Conservation (phyloP, 2,113 vertebrate species). For the Rhynchomys soricoides region DNA sequence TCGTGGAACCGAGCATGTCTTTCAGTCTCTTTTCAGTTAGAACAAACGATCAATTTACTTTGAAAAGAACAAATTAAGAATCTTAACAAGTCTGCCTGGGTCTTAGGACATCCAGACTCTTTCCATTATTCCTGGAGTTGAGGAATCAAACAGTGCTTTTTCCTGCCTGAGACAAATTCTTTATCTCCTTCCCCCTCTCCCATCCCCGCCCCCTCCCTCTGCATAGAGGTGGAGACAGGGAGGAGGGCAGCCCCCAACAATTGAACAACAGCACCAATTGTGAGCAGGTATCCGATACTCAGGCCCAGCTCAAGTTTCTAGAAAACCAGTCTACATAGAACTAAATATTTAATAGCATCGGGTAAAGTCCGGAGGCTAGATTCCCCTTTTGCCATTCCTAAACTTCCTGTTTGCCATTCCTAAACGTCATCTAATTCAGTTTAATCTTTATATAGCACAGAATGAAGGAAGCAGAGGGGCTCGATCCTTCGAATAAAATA, state of each 20-base stretch:
- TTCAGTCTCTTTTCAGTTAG: not conserved
- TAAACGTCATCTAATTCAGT: not conserved
- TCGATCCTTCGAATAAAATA: not conserved
- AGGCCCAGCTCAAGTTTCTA: constrained; percentile 67
- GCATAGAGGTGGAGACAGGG: fast-evolving
- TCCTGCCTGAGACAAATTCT: not conserved
- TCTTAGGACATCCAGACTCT: not conserved
- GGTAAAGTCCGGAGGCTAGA: constrained; percentile 1
- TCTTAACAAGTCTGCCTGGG: not conserved
- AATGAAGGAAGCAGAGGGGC: not conserved
- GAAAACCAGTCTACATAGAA: constrained; percentile 15
- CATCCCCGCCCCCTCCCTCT: not conserved
- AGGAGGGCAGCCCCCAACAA: fast-evolving
- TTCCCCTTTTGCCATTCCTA: not conserved
- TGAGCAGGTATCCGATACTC: not conserved
- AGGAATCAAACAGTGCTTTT: not conserved
- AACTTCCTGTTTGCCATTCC: not conserved
- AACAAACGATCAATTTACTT: not conserved
- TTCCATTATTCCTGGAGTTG: not conserved
- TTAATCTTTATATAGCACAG: not conserved
- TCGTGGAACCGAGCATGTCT: not conserved
- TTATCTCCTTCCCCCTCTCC: not conserved
- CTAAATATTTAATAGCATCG: constrained; percentile 65
- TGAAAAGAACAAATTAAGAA: not conserved
- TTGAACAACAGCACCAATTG: constrained; percentile 34